Conservation (phyloP, 92 coral and sea anemone species). For the Bergia puertoricense region DNA sequence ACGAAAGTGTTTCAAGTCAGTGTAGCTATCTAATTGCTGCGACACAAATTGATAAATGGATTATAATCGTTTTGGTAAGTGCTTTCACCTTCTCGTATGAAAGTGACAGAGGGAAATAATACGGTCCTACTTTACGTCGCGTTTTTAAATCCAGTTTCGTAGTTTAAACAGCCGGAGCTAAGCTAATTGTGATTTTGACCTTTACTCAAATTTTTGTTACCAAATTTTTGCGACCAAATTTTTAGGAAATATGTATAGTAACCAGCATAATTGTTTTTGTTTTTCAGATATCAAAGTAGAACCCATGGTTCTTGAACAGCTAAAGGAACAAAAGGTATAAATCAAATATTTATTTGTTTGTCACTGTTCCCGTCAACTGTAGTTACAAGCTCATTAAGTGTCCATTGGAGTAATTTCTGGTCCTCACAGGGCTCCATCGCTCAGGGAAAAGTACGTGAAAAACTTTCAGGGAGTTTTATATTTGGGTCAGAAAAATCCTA, state of each 20-base stretch:
- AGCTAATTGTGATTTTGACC: not conserved
- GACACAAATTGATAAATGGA: too few species aligned
- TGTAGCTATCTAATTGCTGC: too few species aligned
- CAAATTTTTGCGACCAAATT: not conserved
- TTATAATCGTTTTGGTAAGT: not conserved
- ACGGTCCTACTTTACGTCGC: not conserved
- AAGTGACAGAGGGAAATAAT: not conserved
- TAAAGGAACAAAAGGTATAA: slow-evolving; percentile 86
- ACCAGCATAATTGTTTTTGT: not conserved
- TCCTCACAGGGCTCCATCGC: too few species aligned
- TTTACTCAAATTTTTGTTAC: not conserved
- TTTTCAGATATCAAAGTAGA: slow-evolving; percentile 75
- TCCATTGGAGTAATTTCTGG: too few species aligned
- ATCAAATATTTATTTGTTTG: not conserved
- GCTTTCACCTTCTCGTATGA: not conserved
- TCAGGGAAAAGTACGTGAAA: too few species aligned
- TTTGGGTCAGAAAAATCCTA: too few species aligned
- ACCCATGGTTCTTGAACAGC: slow-evolving; percentile 73
- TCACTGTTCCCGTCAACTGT: too few species aligned
- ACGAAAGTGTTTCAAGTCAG: too few species aligned
- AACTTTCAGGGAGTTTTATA: too few species aligned
- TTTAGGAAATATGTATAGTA: not conserved
- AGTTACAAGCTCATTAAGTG: too few species aligned
- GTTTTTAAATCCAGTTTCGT: not conserved
- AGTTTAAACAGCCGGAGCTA: not conserved